Conservation (phyloP, 2,113 vertebrate genomes). For the Paradoxurus hermaphroditus region DNA sequence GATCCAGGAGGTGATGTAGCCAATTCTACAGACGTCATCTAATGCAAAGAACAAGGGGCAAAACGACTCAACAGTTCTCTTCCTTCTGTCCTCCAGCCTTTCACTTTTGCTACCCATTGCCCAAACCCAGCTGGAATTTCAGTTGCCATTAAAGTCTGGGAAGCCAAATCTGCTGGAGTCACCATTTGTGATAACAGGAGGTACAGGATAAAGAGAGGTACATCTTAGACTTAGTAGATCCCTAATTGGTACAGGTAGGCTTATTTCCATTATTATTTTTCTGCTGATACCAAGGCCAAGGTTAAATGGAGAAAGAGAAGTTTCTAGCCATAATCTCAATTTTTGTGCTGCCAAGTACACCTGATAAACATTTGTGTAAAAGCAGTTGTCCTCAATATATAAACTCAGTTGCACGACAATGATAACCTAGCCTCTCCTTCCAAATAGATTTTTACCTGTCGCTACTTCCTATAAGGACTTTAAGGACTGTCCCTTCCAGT, state of each 20-base stretch:
- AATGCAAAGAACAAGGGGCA: neutral
- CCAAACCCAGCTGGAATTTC: neutral
- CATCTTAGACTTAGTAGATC: neutral
- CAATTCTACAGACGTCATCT: neutral
- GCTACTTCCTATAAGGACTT: neutral
- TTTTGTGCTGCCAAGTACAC: neutral
- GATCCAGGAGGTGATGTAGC: accelerated
- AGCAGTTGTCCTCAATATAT: neutral
- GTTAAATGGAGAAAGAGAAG: neutral
- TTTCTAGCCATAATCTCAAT: neutral
- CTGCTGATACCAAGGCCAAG: neutral
- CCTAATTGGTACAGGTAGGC: neutral
- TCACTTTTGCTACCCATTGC: neutral
- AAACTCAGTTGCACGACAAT: neutral
- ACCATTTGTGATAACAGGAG: neutral
- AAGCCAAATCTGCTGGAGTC: neutral
- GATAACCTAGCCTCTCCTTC: neutral
- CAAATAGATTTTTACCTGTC: neutral
- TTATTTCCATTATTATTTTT: neutral
- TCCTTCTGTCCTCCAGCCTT: neutral
- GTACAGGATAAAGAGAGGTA: neutral
- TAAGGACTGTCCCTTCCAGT: accelerated
- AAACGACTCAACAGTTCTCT: neutral
- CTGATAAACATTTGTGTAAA: neutral
- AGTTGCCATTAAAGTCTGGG: neutral